Conservation (phyloP, 2,888 invertebrate genomes). For the Cataglyphis cursor region DNA sequence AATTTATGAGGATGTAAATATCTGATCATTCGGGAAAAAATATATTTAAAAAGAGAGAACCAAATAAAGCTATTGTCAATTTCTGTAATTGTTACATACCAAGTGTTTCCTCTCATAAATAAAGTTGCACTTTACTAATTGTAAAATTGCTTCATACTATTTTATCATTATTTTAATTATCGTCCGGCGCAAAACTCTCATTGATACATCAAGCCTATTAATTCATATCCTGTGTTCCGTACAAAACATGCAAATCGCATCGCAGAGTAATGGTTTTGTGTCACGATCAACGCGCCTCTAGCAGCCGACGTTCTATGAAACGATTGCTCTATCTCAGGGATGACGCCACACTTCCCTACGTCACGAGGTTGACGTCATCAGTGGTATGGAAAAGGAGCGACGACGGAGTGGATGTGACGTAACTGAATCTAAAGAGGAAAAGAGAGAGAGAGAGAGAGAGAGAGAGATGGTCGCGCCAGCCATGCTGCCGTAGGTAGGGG, state of each 20-base stretch:
- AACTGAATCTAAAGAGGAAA: constrained; percentile 72
- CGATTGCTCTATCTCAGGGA: constrained; percentile 64
- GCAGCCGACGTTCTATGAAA: constrained; percentile 67
- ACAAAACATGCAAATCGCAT: constrained; percentile 42
- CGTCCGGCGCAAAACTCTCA: constrained; percentile 26
- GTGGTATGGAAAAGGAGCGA: constrained; percentile 59
- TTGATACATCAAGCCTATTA: constrained; percentile 41
- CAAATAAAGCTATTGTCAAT: neutral
- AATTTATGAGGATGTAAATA: neutral
- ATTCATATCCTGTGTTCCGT: constrained; percentile 39
- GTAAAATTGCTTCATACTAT: neutral
- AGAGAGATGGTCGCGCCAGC: constrained; percentile 80
- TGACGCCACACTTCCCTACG: constrained; percentile 72
- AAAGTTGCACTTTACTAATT: neutral
- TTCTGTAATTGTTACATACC: neutral
- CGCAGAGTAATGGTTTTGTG: constrained; percentile 47
- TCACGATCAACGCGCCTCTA: constrained; percentile 62
- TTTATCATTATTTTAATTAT: constrained; percentile 3
- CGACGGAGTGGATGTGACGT: constrained; percentile 64
- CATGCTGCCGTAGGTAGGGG: constrained; percentile 85
- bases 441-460: constrained; percentile 75
- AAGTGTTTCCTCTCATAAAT: neutral
- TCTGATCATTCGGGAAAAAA: neutral
- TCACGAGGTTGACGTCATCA: constrained; percentile 73
- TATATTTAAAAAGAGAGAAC: neutral